Evolutionary conservation across 2,113 vertebrate species (phyloP).

Genomic region (Chionomys nivalis): DNA sequence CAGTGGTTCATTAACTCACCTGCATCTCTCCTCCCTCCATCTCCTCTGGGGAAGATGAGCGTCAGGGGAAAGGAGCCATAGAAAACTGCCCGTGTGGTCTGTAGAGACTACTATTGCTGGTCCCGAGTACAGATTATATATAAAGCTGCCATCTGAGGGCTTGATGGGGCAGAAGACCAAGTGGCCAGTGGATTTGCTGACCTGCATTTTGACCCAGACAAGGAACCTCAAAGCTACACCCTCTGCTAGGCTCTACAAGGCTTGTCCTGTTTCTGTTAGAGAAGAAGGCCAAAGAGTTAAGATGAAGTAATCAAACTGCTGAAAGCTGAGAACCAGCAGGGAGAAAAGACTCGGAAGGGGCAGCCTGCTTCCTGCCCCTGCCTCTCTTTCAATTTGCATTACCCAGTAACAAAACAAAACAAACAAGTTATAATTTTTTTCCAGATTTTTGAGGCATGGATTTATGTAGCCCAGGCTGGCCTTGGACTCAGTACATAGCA

Average conservation of each 20-base stretch:
- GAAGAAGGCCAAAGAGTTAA: not conserved
- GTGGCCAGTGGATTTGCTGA: not conserved
- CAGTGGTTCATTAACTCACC: slow-evolving; percentile 30
- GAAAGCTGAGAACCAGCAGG: not conserved
- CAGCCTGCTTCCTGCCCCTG: not conserved
- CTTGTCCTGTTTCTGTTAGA: not conserved
- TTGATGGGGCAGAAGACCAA: not conserved
- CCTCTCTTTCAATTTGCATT: not conserved
- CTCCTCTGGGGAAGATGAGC: slow-evolving; percentile 5
- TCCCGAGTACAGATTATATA: not conserved
- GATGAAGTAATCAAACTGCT: not conserved
- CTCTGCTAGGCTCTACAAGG: not conserved
- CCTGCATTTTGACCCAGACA: not conserved
- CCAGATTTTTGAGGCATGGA: not conserved
- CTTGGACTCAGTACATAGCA: not conserved
- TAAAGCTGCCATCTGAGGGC: not conserved
- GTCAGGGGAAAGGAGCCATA: not conserved
- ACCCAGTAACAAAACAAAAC: not conserved
- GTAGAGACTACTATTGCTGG: not conserved
- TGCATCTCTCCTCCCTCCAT: slow-evolving; percentile 43
- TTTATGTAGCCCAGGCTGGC: not conserved
- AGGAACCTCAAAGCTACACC: not conserved
- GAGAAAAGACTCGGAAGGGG: not conserved
- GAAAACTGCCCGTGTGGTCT: not conserved
- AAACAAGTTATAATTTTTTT: not conserved